Evolutionary conservation across 1,140 invertebrate genomes (phyloP), one percentile per base, ranked within the genome.

Genomic region (Phymastichus coffea): DNA sequence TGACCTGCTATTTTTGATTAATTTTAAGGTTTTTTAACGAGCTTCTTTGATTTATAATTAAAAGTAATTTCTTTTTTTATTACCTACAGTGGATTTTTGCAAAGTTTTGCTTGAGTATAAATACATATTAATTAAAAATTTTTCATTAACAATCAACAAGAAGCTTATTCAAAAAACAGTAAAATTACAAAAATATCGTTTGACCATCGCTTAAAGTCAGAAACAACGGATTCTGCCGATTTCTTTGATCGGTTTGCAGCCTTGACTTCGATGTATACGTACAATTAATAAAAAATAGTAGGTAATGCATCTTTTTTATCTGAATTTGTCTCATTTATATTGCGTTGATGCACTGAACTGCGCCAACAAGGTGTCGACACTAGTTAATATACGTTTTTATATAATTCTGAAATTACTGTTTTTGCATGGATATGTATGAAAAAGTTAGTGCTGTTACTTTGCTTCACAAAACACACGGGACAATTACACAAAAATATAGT

Each of bases 361-460:
- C 53, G 69, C 69, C 69, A 70, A 71, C 69, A 71, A 71, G 69
- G 69, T 71, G 64, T 68, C 64, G 62, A 70, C 61, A 61, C 61
- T 61, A 44, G 65, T n/a, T n/a, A n/a, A n/a, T n/a, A n/a, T n/a
- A n/a, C n/a, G n/a, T n/a, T n/a, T n/a, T n/a, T n/a, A n/a, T n/a
- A n/a, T n/a, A n/a, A n/a, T n/a, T n/a, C n/a, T n/a, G n/a, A n/a
- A n/a, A n/a, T n/a, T n/a, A n/a, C n/a, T n/a, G n/a, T n/a, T n/a
- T n/a, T n/a, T n/a, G n/a, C n/a, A n/a, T n/a, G n/a, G n/a, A n/a
- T n/a, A n/a, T n/a, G n/a, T n/a, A n/a, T n/a, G n/a, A n/a, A 20
- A 2, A 12, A 43, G 25, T 54, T 54, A 30, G 4, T 43, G 19
- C 8, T 52, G 4, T 37, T 61, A 63, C 44, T 51, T 61, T 65